Evolutionary conservation across 2,888 invertebrate genomes (phyloP).

Genomic region (Mythimna impura): DNA sequence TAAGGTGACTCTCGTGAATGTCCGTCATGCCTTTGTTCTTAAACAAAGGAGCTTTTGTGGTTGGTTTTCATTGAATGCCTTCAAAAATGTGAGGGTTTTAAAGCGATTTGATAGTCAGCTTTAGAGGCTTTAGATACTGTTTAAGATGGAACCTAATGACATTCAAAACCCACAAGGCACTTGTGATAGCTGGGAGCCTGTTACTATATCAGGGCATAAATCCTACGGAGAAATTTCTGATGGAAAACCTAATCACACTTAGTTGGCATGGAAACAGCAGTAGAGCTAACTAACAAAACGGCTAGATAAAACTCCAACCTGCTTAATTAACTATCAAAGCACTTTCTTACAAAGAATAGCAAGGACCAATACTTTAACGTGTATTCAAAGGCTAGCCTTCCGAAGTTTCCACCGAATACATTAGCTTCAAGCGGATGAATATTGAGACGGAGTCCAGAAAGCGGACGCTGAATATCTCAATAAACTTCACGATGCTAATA

Average conservation of each 20-base stretch:
- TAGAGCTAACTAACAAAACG: too few species aligned
- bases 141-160: not conserved
- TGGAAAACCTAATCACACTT: too few species aligned
- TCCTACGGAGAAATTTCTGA: not conserved
- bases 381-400: slow-evolving; percentile 9
- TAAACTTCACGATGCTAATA: slow-evolving; percentile 43
- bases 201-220: too few species aligned
- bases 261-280: too few species aligned
- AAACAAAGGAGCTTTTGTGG: slow-evolving; percentile 45
- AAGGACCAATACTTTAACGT: slow-evolving; percentile 13
- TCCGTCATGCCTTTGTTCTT: slow-evolving; percentile 52
- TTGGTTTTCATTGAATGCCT: not conserved
- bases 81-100: not conserved
- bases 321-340: not conserved
- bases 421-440: slow-evolving; percentile 44
- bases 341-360: not conserved
- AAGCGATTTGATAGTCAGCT: not conserved
- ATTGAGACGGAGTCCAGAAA: slow-evolving; percentile 42
- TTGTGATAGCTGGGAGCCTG: not conserved
- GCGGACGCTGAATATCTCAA: slow-evolving; percentile 38
- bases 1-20: slow-evolving; percentile 47
- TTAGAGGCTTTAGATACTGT: not conserved
- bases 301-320: too few species aligned
- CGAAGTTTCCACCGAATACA: slow-evolving; percentile 24
- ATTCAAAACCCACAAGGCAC: not conserved